A percentile compares a stretch with the other conserved stretches of the same genome.
Evolutionary conservation across 2,888 invertebrate species (phyloP).

Genomic region (Ophion ellenae): DNA sequence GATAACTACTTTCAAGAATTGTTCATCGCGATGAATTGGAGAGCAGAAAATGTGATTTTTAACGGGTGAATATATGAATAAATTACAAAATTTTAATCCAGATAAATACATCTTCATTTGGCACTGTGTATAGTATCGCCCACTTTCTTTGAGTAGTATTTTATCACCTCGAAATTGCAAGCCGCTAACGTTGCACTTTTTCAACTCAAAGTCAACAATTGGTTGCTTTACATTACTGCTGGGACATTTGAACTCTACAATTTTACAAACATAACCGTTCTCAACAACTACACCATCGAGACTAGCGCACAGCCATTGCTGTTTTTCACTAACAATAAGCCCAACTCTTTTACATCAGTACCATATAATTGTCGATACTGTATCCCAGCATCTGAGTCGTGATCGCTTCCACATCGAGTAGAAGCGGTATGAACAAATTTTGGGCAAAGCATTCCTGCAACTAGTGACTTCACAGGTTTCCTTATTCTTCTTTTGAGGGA

Average conservation of each 20-base stretch:
- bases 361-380: slow-evolving; percentile 9
- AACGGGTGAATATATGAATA: slow-evolving; percentile 63
- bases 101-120: slow-evolving; percentile 62
- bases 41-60: slow-evolving; percentile 38
- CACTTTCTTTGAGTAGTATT: slow-evolving; percentile 36
- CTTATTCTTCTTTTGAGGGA: slow-evolving; percentile 4
- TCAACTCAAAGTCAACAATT: slow-evolving; percentile 44
- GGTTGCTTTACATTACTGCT: slow-evolving; percentile 41
- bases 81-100: slow-evolving; percentile 59
- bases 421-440: slow-evolving; percentile 54
- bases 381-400: slow-evolving; percentile 20
- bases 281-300: slow-evolving; percentile 59
- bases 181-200: slow-evolving; percentile 4
- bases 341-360: slow-evolving; percentile 29
- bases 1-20: slow-evolving; percentile 39
- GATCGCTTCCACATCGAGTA: slow-evolving; percentile 39
- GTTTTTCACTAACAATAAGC: slow-evolving; percentile 50
- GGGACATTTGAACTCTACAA: slow-evolving; percentile 63
- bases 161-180: slow-evolving; percentile 25
- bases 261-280: slow-evolving; percentile 39
- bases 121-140: slow-evolving; percentile 57
- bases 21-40: slow-evolving; percentile 48
- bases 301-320: slow-evolving; percentile 66
- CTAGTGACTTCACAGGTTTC: slow-evolving; percentile 57
- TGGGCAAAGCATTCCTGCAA: slow-evolving; percentile 57